phyloP scores from a whole-genome alignment of 2,888 invertebrate species.

The Polylopha cassiicola region DNA sequence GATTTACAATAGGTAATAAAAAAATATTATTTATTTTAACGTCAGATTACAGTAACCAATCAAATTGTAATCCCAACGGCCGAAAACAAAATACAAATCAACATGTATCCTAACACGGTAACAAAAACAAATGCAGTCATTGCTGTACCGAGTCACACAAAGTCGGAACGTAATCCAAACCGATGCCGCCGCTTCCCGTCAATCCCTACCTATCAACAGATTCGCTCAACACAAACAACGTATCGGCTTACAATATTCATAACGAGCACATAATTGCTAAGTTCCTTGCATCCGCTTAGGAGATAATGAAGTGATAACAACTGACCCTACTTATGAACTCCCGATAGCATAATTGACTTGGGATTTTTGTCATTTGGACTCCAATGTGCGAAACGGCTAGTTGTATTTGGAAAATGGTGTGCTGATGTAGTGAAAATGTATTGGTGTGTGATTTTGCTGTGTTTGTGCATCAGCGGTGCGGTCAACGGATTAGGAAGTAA shows the following conservation, averaged over 20 bases:
- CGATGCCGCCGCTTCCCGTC: constrained; percentile 44
- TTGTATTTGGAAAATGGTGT: constrained; percentile 42
- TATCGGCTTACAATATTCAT: constrained; percentile 42
- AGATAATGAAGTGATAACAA: constrained; percentile 60
- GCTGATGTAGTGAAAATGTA: constrained; percentile 51
- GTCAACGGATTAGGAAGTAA: constrained; percentile 59
- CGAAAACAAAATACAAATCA: too few relatives aligned
- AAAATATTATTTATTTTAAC: too few relatives aligned
- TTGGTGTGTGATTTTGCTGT: constrained; percentile 60
- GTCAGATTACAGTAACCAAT: too few relatives aligned
- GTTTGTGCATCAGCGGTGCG: constrained; percentile 51
- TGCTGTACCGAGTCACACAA: constrained; percentile 1
- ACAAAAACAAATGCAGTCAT: too few relatives aligned
- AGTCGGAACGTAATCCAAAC: constrained; percentile 37
- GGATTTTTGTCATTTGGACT: constrained; percentile 55
- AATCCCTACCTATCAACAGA: constrained; percentile 25
- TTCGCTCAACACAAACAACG: constrained; percentile 21
- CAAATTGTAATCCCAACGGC: too few relatives aligned
- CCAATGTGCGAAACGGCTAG: constrained; percentile 43
- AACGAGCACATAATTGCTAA: constrained; percentile 43
- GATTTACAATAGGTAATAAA: too few relatives aligned
- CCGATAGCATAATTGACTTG: constrained; percentile 40
- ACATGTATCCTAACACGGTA: too few relatives aligned
- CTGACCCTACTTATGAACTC: constrained; percentile 56
- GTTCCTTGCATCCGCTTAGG: constrained; percentile 39